Base-by-base conservation (phyloP, 2,113 vertebrate genomes). In the Gallinago media region DNA sequence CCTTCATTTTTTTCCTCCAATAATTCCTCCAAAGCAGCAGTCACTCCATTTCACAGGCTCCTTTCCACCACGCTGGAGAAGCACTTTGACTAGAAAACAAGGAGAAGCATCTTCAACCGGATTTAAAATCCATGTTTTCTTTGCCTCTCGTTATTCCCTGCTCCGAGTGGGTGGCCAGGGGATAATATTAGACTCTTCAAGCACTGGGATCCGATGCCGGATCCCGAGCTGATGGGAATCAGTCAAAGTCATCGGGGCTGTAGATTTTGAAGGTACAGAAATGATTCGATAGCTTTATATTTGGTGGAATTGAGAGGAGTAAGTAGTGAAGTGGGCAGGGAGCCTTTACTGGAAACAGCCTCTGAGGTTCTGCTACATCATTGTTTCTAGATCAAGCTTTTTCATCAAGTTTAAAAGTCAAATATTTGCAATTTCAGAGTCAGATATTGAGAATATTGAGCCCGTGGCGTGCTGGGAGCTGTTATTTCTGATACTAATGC, bases 261-360 rank as follows among this genome's bases (percentile, higher is more conserved):
- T 2, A 40, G 72, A 17, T 18, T 2, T 58, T 0, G 11, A 56
- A 73, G 25, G 1, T 4, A 8, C 4, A 16, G 83, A 11, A 46
- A 5, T 0, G 22, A 40, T 56, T 32, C 11, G 9, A 7, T 18
- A 36, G 65, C 70, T 81, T 71, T 71, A 0, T 40, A 15, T 49
- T 55, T 36, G 82, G 52, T 40, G 31, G 44, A 36, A 22, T 88
- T 77, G 16, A 8, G 62, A 16, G 46, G 62, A 46, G 31, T 52
- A 40, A 74, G 56, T 18, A 3, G 22, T 32, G 18, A 38, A 49
- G 68, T 50, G 85, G 66, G 82, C 52, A 47, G 2, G 29, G 17
- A 70, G 78, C 81, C 25, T 55, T 86, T 55, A 63, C 52, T 70
- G 82, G 18, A 10, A 59, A 31, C 70, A 59, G 11, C 21, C 74